Percentiles rank a stretch among this genome's conserved stretches.
Conservation (phyloP, 2,888 invertebrate species). For the Cantharis flavilabris region DNA sequence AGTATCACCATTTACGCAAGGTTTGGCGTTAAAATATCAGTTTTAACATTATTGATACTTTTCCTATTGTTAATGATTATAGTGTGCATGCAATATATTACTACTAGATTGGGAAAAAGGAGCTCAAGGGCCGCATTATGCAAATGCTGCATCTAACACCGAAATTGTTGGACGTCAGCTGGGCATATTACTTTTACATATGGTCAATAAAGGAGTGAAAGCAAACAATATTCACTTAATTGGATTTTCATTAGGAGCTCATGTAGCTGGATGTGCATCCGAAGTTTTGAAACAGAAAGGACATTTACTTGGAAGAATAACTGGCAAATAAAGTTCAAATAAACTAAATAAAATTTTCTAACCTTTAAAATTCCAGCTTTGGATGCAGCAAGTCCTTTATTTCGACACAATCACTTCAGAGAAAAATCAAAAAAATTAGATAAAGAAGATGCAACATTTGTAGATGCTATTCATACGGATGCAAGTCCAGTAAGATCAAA, state of each 20-base stretch:
- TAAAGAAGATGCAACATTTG: constrained; percentile 65
- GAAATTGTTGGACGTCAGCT: constrained; percentile 64
- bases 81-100: constrained; percentile 62
- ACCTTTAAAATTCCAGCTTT: constrained; percentile 62
- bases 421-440: constrained; percentile 64
- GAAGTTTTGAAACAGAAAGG: constrained; percentile 58
- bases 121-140: constrained; percentile 61
- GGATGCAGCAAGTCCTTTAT: constrained; percentile 84
- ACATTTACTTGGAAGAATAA: constrained; percentile 61
- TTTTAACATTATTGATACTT: not conserved
- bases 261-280: constrained; percentile 64
- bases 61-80: constrained; percentile 17
- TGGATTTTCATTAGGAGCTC: constrained; percentile 66
- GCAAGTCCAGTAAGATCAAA: constrained; percentile 55
- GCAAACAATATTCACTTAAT: constrained; percentile 59
- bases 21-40: not conserved
- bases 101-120: constrained; percentile 63
- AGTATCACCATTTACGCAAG: not conserved
- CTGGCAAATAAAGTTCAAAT: constrained; percentile 49
- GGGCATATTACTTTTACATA: constrained; percentile 58
- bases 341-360: not conserved
- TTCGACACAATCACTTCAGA: constrained; percentile 60
- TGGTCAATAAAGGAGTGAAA: constrained; percentile 56
- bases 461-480: constrained; percentile 73
- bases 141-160: constrained; percentile 63